These are phyloP conservation scores for Carassius gibelio DNA, from an alignment of 2,113 vertebrate species.

Conservation along the genomic window DNA sequence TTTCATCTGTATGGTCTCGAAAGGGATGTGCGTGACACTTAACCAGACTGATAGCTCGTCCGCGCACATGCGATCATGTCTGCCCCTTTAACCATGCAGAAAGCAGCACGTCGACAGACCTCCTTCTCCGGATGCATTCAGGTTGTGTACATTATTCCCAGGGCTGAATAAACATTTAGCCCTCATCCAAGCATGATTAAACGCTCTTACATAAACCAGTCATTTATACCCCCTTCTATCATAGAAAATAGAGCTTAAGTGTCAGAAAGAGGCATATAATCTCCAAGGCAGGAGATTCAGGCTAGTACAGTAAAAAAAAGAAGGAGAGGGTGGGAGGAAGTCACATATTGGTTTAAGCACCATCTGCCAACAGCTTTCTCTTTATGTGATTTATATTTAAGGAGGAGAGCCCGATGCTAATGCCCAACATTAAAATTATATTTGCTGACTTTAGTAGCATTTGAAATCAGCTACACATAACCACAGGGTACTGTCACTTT, in stretches of 20 bases:
- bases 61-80: not conserved
- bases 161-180: slow-evolving; percentile 51
- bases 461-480: slow-evolving; percentile 38
- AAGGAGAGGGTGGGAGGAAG: slow-evolving; percentile 23
- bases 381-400: slow-evolving; percentile 58
- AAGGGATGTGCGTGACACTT: slow-evolving; percentile 8
- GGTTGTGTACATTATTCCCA: slow-evolving; percentile 51
- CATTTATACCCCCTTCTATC: slow-evolving; percentile 39
- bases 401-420: slow-evolving; percentile 42
- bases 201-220: slow-evolving; percentile 52
- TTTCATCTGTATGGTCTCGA: not conserved
- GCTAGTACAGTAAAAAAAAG: slow-evolving; percentile 18
- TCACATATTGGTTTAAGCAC: slow-evolving; percentile 46
- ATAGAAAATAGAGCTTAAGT: slow-evolving; percentile 35
- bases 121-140: slow-evolving; percentile 32
- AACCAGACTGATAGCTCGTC: not conserved
- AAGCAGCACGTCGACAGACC: slow-evolving; percentile 13
- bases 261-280: slow-evolving; percentile 25
- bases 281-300: slow-evolving; percentile 24
- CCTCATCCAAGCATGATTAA: slow-evolving; percentile 55
- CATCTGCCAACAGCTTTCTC: slow-evolving; percentile 40
- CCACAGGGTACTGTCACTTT: slow-evolving; percentile 12
- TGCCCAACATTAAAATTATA: slow-evolving; percentile 49
- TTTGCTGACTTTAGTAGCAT: slow-evolving; percentile 44
- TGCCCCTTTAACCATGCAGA: slow-evolving; percentile 30